Conservation (phyloP, 2,888 invertebrate species). For the Ochropleura plecta region DNA sequence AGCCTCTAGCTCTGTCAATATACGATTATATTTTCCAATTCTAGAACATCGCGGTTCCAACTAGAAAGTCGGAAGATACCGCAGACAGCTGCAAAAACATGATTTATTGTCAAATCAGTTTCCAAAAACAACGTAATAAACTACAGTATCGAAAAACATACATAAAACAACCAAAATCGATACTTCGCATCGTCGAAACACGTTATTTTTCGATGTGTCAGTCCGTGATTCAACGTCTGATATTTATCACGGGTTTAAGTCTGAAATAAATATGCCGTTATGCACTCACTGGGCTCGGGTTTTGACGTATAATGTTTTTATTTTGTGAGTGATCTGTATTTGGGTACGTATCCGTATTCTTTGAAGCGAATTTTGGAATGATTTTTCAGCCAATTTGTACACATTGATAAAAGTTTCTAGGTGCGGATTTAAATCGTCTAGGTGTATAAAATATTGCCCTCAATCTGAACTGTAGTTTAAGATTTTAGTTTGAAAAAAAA, state of each 20-base stretch:
- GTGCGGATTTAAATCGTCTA: not conserved
- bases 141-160: not conserved
- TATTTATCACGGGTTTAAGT: constrained; percentile 58
- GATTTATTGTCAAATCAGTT: constrained; percentile 16
- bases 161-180: constrained; percentile 31
- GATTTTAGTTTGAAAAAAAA: not conserved
- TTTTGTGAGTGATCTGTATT: constrained; percentile 38
- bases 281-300: constrained; percentile 44
- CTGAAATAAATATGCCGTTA: constrained; percentile 62
- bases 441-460: not conserved
- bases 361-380: constrained; percentile 8
- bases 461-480: not conserved
- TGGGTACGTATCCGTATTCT: constrained; percentile 24
- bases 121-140: constrained; percentile 8
- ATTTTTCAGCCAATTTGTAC: constrained; percentile 13
- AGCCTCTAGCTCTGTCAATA: no score
- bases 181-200: constrained; percentile 28
- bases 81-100: constrained; percentile 6
- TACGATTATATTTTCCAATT: not conserved
- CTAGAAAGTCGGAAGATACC: not conserved
- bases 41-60: not conserved
- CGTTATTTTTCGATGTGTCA: constrained; percentile 48
- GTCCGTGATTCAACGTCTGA: constrained; percentile 52
- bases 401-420: not conserved
- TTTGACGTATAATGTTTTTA: constrained; percentile 58